These are phyloP conservation scores for Enteromius argenteus DNA, from an alignment of 2,797 vertebrate genomes.

Conservation along the genomic window DNA sequence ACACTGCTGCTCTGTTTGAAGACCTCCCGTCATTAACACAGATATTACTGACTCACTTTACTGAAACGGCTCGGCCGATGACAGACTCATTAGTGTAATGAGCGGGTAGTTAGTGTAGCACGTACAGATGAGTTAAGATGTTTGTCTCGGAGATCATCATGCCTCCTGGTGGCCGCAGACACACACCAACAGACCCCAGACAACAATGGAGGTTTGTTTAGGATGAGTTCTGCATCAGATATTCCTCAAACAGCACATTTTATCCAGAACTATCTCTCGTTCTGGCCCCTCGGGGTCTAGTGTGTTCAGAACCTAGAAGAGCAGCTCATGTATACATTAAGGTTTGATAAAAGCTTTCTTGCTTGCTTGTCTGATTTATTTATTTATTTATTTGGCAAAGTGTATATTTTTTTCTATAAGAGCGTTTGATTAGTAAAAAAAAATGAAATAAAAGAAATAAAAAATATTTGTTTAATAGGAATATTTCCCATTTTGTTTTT, in stretches of 20 bases:
- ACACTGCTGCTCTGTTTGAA: constrained; percentile 24
- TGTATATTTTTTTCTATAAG: not conserved
- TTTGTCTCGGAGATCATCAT: not conserved
- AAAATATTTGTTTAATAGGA: too few relatives aligned
- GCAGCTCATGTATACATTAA: not conserved
- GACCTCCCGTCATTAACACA: not conserved
- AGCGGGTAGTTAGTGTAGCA: constrained; percentile 7
- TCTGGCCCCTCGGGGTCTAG: not conserved
- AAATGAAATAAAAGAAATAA: too few relatives aligned
- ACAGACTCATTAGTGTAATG: constrained; percentile 44
- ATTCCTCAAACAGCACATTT: not conserved
- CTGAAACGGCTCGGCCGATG: constrained; percentile 4
- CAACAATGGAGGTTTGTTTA: constrained; percentile 33
- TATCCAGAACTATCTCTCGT: not conserved
- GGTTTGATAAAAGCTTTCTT: not conserved
- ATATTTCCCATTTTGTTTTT: too few relatives aligned
- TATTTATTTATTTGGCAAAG: not conserved
- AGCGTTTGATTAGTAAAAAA: not conserved
- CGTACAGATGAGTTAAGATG: constrained; percentile 20
- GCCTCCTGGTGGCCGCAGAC: not conserved
- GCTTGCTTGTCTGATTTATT: not conserved
- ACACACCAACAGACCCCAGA: not conserved
- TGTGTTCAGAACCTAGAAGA: not conserved
- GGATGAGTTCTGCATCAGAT: constrained; percentile 12
- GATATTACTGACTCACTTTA: not conserved